Percentiles rank a stretch among this genome's conserved stretches.
These are phyloP conservation scores for Sparidentex hasta DNA, from an alignment of 2,797 vertebrate species.

Conservation along the genomic window DNA sequence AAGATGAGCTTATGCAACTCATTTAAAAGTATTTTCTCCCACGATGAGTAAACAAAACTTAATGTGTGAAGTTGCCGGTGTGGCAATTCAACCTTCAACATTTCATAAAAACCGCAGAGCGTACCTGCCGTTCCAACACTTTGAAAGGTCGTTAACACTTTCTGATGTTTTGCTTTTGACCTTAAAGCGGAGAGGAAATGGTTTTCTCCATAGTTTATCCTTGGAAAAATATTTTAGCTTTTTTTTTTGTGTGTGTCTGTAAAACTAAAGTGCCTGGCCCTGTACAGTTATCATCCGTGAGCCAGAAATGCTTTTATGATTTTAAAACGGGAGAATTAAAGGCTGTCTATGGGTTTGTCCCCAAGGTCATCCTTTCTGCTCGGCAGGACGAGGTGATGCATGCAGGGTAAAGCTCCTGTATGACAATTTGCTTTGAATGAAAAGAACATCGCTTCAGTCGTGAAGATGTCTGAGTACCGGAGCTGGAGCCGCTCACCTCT, in stretches of 20 bases:
- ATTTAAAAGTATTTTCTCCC: too few relatives aligned
- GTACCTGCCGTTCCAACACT: too few relatives aligned
- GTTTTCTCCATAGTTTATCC: not conserved
- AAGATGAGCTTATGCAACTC: too few relatives aligned
- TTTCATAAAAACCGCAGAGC: too few relatives aligned
- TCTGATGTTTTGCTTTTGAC: too few relatives aligned
- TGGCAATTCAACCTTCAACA: too few relatives aligned
- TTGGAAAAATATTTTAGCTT: not conserved
- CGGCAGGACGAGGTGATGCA: slow-evolving; percentile 6
- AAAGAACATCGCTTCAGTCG: slow-evolving; percentile 45
- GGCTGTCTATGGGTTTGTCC: not conserved
- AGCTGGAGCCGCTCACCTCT: slow-evolving; percentile 37
- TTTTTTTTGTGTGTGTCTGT: not conserved
- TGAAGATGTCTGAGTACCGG: slow-evolving; percentile 22
- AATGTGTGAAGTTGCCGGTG: too few relatives aligned
- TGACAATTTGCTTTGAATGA: slow-evolving; percentile 44
- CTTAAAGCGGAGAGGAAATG: not conserved
- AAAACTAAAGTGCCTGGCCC: not conserved
- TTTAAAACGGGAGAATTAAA: not conserved
- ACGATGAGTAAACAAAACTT: too few relatives aligned
- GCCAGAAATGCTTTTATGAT: not conserved
- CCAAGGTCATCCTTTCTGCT: slow-evolving; percentile 47
- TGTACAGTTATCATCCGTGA: not conserved
- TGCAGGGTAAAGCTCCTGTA: slow-evolving; percentile 3
- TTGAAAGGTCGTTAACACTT: too few relatives aligned